phyloP scores from a whole-genome alignment of 2,797 vertebrate genomes.

The Strix occidentalis region DNA sequence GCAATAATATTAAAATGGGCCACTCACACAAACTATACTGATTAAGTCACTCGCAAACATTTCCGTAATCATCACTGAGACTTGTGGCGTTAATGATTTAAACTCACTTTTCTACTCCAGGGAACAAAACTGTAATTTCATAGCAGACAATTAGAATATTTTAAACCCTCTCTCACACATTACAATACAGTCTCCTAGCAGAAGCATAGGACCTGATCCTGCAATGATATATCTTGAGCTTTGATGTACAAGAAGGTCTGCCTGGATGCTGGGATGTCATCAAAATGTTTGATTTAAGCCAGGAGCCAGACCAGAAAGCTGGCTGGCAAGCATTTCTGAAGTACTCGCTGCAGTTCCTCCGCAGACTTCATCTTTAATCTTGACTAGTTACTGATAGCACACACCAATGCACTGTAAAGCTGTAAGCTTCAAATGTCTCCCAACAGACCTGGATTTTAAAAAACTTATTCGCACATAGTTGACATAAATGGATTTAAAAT shows the following conservation, averaged over 20 bases:
- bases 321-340: neutral
- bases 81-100: slow-evolving; percentile 74
- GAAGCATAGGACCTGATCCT: neutral
- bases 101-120: slow-evolving; percentile 66
- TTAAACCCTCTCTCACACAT: neutral
- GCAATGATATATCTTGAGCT: neutral
- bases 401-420: neutral
- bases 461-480: neutral
- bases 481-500: slow-evolving; percentile 16
- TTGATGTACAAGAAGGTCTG: neutral
- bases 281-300: neutral
- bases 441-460: neutral
- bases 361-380: neutral
- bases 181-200: neutral
- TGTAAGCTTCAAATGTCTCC: neutral
- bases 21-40: slow-evolving; percentile 73
- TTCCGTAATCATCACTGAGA: slow-evolving; percentile 71
- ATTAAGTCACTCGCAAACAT: slow-evolving; percentile 77
- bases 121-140: slow-evolving; percentile 56
- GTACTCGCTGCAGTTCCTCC: neutral
- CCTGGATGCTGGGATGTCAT: neutral
- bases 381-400: neutral
- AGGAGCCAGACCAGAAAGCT: neutral
- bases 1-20: slow-evolving; percentile 78
- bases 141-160: slow-evolving; percentile 63